Evolutionary conservation across 1,140 invertebrate genomes (phyloP).

Genomic region (Brachystomella parvula): DNA sequence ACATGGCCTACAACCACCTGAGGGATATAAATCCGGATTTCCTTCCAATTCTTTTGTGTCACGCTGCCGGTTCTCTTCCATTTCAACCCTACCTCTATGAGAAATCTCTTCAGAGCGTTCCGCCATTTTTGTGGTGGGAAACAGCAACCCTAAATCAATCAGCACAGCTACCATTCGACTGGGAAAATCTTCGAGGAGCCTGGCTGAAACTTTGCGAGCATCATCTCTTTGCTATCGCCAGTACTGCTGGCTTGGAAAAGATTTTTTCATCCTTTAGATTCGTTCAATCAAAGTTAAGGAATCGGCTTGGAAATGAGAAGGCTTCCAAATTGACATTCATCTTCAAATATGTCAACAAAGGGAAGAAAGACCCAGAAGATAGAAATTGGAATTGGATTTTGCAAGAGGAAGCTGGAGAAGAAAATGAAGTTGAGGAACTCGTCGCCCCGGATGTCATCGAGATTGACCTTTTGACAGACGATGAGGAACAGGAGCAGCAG

Average conservation of each 20-base stretch:
- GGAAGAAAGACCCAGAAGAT: constrained; percentile 7
- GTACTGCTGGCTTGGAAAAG: constrained; percentile 27
- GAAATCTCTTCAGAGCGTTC: background rate
- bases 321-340: constrained; percentile 30
- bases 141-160: background rate
- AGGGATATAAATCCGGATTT: background rate
- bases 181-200: background rate
- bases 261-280: constrained; percentile 31
- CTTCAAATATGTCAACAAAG: constrained; percentile 22
- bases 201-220: constrained; percentile 7
- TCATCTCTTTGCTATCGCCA: constrained; percentile 25
- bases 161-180: background rate
- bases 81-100: background rate
- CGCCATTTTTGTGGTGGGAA: background rate
- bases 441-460: no score
- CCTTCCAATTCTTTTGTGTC: background rate
- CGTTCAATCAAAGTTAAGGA: constrained; percentile 32
- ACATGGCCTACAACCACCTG: background rate
- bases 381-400: background rate
- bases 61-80: background rate
- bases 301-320: constrained; percentile 30
- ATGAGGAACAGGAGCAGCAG: no score
- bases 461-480: no score
- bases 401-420: background rate
- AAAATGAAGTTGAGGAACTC: background rate